Evolutionary conservation across 2,888 invertebrate species (phyloP), one percentile per base, ranked within the genome.

Genomic region (Drosophila yooni): DNA sequence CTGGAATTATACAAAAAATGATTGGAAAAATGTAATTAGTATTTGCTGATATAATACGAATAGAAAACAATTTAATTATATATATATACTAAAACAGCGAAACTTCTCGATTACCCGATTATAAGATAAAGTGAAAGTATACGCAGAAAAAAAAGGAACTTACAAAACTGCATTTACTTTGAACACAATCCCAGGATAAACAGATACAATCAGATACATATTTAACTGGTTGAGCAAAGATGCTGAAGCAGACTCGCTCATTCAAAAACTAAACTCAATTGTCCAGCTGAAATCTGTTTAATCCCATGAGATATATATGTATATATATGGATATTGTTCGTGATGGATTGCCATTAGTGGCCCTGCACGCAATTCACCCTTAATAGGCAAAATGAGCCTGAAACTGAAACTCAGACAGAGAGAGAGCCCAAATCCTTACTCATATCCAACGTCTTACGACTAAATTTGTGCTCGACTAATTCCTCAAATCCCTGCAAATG

Each of bases 401-500:
- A 58, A 57, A 57, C 58, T 21, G 21, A 51, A 58, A 59, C 25
- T 34, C 13, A 18, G 31, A 51, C 15, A 52, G 43, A 6, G 31
- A 52, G 29, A 52, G 29, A 13, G 1, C 27, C 38, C 53, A 31
- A 50, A 58, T 46, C 31, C 18, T 43, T 34, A 66, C 21, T 48
- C 40, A 13, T 46, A 46, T 25, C 46, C 25, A 13, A 36, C 5
- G 38, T 56, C 59, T 63, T 40, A 54, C 62, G 58, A 59, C 74
- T 54, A 33, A 74, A 67, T 79, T 70, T 74, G 70, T 70, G 70
- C 43, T 33, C 73, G 67, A 81, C 83, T 85, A 85, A 85, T 81
- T 64, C 86, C 83, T 59, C 70, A 88, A 85, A 88, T 82, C 84
- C 84, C 78, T 76, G 82, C 82, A 87, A 88, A 89, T 82, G 82